Evolutionary conservation across 2,888 invertebrate genomes (phyloP).

Genomic region (Torymus tubicola): DNA sequence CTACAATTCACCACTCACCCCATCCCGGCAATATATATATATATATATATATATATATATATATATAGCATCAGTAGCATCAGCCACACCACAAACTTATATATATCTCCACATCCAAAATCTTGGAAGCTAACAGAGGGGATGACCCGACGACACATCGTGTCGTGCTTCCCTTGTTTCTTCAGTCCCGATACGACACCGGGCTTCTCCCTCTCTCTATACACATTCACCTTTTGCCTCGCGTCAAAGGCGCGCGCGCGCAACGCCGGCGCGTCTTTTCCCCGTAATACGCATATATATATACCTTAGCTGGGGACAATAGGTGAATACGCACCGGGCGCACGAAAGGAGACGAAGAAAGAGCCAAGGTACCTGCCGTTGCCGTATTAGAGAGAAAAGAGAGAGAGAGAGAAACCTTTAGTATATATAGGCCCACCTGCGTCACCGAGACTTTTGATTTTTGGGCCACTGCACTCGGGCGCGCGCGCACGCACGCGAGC

Average conservation of each 20-base stretch:
- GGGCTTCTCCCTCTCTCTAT: slow-evolving; percentile 12
- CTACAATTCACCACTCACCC: slow-evolving; percentile 2
- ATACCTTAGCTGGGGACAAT: slow-evolving; percentile 50
- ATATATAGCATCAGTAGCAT: no score
- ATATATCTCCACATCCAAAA: background rate
- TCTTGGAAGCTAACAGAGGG: slow-evolving; percentile 24
- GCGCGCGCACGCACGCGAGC: slow-evolving; percentile 22
- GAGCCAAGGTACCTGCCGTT: slow-evolving; percentile 68
- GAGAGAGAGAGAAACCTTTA: slow-evolving; percentile 55
- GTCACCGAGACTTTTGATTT: slow-evolving; percentile 71
- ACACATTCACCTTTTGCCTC: slow-evolving; percentile 21
- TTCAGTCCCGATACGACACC: slow-evolving; percentile 57
- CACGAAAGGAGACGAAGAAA: slow-evolving; percentile 53
- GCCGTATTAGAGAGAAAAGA: slow-evolving; percentile 62
- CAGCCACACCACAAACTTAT: no score
- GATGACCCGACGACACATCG: slow-evolving; percentile 44
- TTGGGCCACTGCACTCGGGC: slow-evolving; percentile 65
- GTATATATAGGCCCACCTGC: slow-evolving; percentile 68
- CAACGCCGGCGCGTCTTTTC: slow-evolving; percentile 67
- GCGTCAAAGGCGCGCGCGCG: slow-evolving; percentile 57
- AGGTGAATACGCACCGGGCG: slow-evolving; percentile 65
- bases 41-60: no score
- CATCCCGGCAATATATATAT: no score
- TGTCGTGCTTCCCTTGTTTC: slow-evolving; percentile 48
- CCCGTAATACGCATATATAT: slow-evolving; percentile 15